These are phyloP conservation scores for Chloebia gouldiae DNA, from an alignment of 2,113 vertebrate species.

Conservation along the genomic window DNA sequence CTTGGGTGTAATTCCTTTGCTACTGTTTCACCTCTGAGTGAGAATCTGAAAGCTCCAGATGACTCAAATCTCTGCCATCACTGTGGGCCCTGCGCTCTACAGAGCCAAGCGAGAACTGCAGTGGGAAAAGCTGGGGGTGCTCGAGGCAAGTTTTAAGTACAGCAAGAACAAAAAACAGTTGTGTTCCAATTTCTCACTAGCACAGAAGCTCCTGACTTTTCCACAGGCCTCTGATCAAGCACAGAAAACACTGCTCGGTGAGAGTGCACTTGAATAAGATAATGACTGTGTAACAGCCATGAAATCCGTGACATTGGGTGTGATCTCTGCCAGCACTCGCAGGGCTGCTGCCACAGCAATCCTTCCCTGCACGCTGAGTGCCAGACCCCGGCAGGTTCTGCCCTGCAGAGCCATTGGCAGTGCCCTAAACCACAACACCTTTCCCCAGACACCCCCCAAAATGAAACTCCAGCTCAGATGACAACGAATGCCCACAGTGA, in stretches of 20 bases:
- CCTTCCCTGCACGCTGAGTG: background rate
- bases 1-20: background rate
- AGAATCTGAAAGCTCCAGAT: background rate
- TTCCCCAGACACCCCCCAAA: background rate
- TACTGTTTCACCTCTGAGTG: background rate
- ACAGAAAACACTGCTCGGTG: background rate
- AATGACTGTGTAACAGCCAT: background rate
- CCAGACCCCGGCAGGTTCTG: background rate
- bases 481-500: fast-evolving
- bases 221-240: background rate
- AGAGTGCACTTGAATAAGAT: fast-evolving
- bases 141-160: background rate
- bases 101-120: background rate
- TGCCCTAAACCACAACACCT: fast-evolving
- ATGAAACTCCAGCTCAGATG: background rate
- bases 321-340: background rate
- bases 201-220: background rate
- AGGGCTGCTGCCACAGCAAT: background rate
- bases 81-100: background rate
- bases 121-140: background rate
- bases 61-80: background rate
- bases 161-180: background rate
- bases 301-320: fast-evolving
- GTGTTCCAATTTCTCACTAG: background rate
- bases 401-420: background rate